phyloP scores from a whole-genome alignment of 2,797 vertebrate species.

The Lithobates pipiens region DNA sequence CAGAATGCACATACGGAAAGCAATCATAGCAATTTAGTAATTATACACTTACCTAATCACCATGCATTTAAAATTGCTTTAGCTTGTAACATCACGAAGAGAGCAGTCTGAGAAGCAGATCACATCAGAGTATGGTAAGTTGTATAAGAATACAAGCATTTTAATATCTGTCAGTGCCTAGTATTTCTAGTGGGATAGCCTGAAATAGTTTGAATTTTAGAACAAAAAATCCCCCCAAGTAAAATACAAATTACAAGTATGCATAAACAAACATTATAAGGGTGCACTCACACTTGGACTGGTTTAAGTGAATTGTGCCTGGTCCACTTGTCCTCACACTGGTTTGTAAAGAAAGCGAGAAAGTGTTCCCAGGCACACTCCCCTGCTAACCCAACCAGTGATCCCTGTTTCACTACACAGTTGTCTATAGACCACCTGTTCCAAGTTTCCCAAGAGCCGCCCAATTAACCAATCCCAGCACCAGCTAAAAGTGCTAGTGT shows the following conservation, averaged over 20 bases:
- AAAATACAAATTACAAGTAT: not conserved
- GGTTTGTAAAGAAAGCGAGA: no score
- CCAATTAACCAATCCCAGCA: no score
- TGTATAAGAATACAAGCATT: not conserved
- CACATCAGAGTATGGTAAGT: conserved; percentile 2
- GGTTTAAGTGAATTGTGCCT: no score
- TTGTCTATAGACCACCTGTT: no score
- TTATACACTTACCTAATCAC: conserved; percentile 47
- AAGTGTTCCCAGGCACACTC: no score
- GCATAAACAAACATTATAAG: not conserved
- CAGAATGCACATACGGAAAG: conserved; percentile 23
- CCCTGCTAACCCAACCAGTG: no score
- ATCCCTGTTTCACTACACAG: no score
- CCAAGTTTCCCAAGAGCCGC: no score
- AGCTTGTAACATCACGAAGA: conserved; percentile 25
- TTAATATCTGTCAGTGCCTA: not conserved
- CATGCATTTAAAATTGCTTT: conserved; percentile 20
- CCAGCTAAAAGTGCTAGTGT: no score
- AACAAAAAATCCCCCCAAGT: not conserved
- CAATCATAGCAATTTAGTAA: conserved; percentile 44
- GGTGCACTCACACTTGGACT: no score
- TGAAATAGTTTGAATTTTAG: not conserved
- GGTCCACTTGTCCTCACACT: no score
- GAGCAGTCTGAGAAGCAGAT: conserved; percentile 5
- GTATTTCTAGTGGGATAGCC: not conserved